phyloP scores from a whole-genome alignment of 2,113 vertebrate genomes.

The Struthio camelus region DNA sequence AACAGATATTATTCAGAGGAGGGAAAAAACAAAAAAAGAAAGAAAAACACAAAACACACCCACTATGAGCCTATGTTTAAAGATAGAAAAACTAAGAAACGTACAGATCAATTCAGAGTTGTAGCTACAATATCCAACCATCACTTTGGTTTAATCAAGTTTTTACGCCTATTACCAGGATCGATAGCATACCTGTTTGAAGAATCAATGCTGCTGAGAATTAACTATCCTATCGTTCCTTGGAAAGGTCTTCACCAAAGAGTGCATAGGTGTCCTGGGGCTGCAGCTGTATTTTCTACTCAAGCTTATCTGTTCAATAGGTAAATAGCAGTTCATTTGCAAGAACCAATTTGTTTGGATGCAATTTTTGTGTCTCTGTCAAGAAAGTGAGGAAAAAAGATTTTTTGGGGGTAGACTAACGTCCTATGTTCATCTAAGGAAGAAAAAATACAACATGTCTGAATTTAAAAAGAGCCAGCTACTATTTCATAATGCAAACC shows the following conservation, averaged over 20 bases:
- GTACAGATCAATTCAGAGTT: background rate
- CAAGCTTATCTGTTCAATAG: background rate
- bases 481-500: background rate
- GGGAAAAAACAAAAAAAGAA: background rate
- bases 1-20: background rate
- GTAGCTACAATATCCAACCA: background rate
- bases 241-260: background rate
- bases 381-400: background rate
- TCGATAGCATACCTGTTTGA: background rate
- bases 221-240: background rate
- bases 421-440: background rate
- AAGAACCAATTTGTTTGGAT: background rate
- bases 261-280: too few species aligned
- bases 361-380: background rate
- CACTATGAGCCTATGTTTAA: background rate
- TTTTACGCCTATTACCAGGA: background rate
- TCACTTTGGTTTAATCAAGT: background rate
- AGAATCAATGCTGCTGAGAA: background rate
- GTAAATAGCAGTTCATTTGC: background rate
- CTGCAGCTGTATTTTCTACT: background rate
- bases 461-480: background rate
- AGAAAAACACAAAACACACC: too few species aligned
- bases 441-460: background rate
- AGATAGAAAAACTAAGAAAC: background rate
- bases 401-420: background rate